Percentiles rank a stretch among this genome's conserved stretches.
phyloP scores from a whole-genome alignment of 1,140 invertebrate genomes.

The Glossosoma conforme region DNA sequence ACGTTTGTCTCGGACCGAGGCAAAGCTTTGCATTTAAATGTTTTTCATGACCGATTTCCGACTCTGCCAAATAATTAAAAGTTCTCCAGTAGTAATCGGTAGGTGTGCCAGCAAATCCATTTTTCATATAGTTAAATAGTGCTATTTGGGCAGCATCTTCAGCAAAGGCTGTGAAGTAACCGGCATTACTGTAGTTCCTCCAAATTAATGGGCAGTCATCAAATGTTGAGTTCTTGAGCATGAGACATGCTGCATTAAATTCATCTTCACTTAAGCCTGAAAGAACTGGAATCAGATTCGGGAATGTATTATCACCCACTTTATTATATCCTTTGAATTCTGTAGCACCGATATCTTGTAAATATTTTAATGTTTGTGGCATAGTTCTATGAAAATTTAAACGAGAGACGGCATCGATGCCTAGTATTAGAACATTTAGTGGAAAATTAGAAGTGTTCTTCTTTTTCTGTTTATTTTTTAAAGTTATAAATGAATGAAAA shows the following conservation, averaged over 20 bases:
- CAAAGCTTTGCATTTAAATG: constrained; percentile 58
- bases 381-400: constrained; percentile 80
- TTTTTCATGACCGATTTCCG: constrained; percentile 54
- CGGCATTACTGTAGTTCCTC: constrained; percentile 65
- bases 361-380: constrained; percentile 61
- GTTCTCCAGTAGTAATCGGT: constrained; percentile 79
- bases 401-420: constrained; percentile 80
- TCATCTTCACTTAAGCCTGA: constrained; percentile 60
- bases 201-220: constrained; percentile 72
- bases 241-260: constrained; percentile 57
- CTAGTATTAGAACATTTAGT: constrained; percentile 72
- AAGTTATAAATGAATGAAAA: constrained; percentile 60
- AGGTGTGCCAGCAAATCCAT: constrained; percentile 71
- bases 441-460: constrained; percentile 22
- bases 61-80: constrained; percentile 61
- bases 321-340: constrained; percentile 78
- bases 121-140: constrained; percentile 76
- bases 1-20: constrained; percentile 55
- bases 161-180: constrained; percentile 72
- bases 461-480: constrained; percentile 43
- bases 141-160: constrained; percentile 71
- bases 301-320: constrained; percentile 79
- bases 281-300: constrained; percentile 70
- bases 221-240: constrained; percentile 45
- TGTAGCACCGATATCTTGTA: constrained; percentile 58